Conservation (phyloP, 2,113 vertebrate genomes). For the Erythrocercus mccallii region DNA sequence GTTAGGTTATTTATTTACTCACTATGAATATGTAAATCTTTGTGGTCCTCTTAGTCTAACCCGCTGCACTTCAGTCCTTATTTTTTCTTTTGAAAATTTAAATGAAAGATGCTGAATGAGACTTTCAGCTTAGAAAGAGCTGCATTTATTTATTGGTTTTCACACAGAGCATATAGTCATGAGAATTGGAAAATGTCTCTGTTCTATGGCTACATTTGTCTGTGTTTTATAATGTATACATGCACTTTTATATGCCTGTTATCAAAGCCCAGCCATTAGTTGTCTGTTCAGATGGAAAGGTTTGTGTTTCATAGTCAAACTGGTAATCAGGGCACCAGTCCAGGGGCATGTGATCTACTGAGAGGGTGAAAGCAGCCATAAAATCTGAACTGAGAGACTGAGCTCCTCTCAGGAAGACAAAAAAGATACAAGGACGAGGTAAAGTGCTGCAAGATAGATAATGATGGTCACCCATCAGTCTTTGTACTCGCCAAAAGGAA, state of each 20-base stretch:
- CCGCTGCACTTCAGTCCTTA: neutral
- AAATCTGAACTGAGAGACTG: neutral
- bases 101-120: neutral
- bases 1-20: neutral
- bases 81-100: neutral
- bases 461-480: slow-evolving; percentile 39
- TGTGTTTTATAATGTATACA: neutral
- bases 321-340: neutral
- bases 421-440: neutral
- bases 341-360: neutral
- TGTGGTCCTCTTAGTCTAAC: neutral
- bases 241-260: neutral
- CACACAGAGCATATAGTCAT: neutral
- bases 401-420: neutral
- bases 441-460: neutral
- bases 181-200: neutral
- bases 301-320: neutral
- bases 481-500: neutral
- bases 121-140: neutral
- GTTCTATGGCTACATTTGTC: neutral
- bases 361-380: neutral
- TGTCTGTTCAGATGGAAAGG: neutral
- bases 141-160: neutral
- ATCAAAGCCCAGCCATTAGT: neutral
- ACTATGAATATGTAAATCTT: neutral